Base-by-base conservation (phyloP, 2,888 invertebrate genomes). In the Sericinus montela region DNA sequence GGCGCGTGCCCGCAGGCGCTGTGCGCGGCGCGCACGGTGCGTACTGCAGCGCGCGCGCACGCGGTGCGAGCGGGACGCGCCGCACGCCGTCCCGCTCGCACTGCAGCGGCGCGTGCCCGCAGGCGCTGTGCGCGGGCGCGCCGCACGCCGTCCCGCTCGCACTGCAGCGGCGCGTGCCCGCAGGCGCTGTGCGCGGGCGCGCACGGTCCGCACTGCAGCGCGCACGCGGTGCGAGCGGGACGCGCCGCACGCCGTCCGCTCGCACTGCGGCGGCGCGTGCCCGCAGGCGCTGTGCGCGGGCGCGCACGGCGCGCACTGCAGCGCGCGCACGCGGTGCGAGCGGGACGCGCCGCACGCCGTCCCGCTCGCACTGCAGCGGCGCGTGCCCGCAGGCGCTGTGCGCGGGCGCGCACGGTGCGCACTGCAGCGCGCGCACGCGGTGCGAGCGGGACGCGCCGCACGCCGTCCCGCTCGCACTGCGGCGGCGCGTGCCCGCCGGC, bases 281-380 rank as follows among this genome's bases (percentile, higher is more conserved):
- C n/a, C n/a, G n/a, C n/a, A n/a, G n/a, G n/a, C n/a, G n/a, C n/a
- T n/a, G n/a, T n/a, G n/a, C n/a, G n/a, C n/a, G n/a, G 92, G 92
- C 68, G 91, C 92, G 32, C 87, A 84, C 59, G 91, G 92, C 63
- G 70, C 80, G 0, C 65, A 70, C n/a, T 75, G 75, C 46, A 90
- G 91, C 10, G n/a, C 81, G 87, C 19, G 67, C 92, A 15, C 61
- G 75, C 69, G 92, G 10, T 73, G 91, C 10, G 76, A 89, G 58
- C 85, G 57, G 65, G 82, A 90, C 57, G 65, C 85, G n/a, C 75
- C 81, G 0, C 89, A 59, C 92, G 37, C 64, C 91, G 45, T 88
- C 90, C 49, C 92, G 92, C 68, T 91, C 92, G 32, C 87, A n/a
- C n/a, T n/a, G n/a, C n/a, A n/a, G n/a, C n/a, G n/a, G n/a, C n/a